Conservation (phyloP, 2,797 vertebrate species). For the Ptychobarbus kaznakovi region DNA sequence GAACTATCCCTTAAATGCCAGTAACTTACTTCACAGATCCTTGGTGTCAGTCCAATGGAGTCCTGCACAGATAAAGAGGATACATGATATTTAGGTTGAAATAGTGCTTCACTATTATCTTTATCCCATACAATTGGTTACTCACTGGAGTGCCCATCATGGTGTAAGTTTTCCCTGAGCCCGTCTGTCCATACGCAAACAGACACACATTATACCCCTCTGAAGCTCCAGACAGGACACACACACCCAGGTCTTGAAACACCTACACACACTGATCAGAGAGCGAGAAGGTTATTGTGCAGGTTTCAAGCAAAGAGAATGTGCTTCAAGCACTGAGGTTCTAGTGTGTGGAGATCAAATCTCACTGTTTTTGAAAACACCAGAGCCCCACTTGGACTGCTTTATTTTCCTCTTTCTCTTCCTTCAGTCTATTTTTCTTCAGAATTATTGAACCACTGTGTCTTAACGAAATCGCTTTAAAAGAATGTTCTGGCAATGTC, state of each 20-base stretch:
- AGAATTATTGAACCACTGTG: not conserved
- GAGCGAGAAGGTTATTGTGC: not conserved
- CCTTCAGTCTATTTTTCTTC: constrained; percentile 1
- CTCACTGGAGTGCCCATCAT: constrained; percentile 98
- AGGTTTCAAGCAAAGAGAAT: constrained; percentile 15
- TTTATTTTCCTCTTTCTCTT: not conserved
- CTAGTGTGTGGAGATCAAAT: constrained; percentile 14
- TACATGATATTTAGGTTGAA: not conserved
- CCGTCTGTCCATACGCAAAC: constrained; percentile 98
- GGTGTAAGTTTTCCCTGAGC: constrained; percentile 97
- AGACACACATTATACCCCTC: constrained; percentile 96
- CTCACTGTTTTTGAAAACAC: constrained; percentile 30
- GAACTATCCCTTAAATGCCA: constrained; percentile 40
- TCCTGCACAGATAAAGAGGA: constrained; percentile 76
- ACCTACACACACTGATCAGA: too few relatives aligned
- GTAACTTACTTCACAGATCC: constrained; percentile 92
- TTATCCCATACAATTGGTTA: not conserved
- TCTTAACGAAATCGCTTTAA: not conserved
- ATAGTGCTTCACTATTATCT: not conserved
- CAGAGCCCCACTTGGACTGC: constrained; percentile 9
- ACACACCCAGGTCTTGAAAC: constrained; percentile 94
- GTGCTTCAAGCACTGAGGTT: constrained; percentile 2
- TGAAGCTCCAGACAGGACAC: constrained; percentile 88
- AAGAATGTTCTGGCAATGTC: constrained; percentile 25
- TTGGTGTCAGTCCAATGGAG: constrained; percentile 91